Conservation (phyloP, 2,797 vertebrate species). For the Acridotheres tristis region DNA sequence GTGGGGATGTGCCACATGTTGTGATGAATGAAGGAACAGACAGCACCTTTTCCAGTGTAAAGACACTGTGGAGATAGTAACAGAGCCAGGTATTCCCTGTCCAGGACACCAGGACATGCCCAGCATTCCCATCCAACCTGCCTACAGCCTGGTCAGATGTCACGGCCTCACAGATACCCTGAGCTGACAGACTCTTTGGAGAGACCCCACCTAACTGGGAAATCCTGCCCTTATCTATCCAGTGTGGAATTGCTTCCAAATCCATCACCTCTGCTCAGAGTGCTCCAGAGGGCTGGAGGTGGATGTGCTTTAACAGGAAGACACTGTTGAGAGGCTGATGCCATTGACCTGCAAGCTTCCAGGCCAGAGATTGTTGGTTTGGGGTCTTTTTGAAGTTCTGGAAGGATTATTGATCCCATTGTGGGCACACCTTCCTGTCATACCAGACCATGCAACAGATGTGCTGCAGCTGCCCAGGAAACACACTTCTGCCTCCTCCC, state of each 20-base stretch:
- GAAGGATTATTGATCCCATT: neutral
- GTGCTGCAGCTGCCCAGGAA: neutral
- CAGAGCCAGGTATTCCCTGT: accelerated
- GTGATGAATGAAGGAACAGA: neutral
- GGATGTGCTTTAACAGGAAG: accelerated
- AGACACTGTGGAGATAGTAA: neutral
- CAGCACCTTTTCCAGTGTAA: neutral
- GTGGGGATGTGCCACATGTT: accelerated
- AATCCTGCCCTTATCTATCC: neutral
- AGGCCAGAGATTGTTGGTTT: neutral
- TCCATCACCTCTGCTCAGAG: neutral
- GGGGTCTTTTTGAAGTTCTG: neutral
- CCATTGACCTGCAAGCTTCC: neutral
- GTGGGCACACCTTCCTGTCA: neutral
- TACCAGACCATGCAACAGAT: neutral
- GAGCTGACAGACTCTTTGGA: neutral
- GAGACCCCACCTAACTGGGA: neutral
- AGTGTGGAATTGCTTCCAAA: neutral
- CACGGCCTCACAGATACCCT: accelerated
- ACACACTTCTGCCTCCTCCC: neutral
- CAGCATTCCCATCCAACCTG: accelerated
- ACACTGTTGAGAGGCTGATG: too few relatives aligned
- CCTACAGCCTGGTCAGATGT: neutral
- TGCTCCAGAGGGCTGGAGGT: neutral
- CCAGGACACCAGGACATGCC: neutral